These are phyloP conservation scores for Manis pentadactyla DNA, from an alignment of 2,797 vertebrate genomes.

Conservation along the genomic window DNA sequence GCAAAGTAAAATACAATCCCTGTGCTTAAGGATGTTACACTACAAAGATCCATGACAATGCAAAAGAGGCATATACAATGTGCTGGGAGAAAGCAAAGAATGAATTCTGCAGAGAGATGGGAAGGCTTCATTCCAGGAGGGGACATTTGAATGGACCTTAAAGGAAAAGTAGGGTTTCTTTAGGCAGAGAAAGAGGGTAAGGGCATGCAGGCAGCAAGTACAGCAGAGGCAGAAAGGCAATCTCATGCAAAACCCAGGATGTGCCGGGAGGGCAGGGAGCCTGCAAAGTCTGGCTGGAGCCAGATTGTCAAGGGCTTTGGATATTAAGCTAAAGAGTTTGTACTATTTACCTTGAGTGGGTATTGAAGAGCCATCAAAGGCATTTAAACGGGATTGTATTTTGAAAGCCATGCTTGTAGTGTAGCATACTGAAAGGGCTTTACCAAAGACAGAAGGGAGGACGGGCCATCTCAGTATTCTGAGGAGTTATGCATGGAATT, in stretches of 20 bases:
- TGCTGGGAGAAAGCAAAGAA: not conserved
- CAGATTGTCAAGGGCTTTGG: constrained; percentile 50
- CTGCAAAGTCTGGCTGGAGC: not conserved
- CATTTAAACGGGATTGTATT: constrained; percentile 55
- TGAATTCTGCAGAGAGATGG: not conserved
- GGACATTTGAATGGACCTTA: not conserved
- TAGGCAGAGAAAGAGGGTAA: not conserved
- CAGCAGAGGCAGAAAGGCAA: not conserved
- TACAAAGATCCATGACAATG: not conserved
- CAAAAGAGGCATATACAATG: not conserved
- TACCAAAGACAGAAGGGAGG: not conserved
- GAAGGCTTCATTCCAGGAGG: not conserved
- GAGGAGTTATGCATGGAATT: not conserved
- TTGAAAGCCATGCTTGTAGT: constrained; percentile 45
- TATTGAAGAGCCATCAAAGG: constrained; percentile 58
- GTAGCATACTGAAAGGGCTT: not conserved
- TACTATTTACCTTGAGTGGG: constrained; percentile 50
- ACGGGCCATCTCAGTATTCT: not conserved
- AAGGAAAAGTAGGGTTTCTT: not conserved
- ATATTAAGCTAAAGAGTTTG: constrained; percentile 55
- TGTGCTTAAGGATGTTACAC: not conserved
- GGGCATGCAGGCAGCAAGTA: not conserved
- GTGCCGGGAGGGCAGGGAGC: not conserved
- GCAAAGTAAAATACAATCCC: not conserved
- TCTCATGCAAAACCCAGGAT: not conserved